These are phyloP conservation scores for Aphaenogaster floridana DNA, from an alignment of 1,140 invertebrate genomes.

Conservation along the genomic window DNA sequence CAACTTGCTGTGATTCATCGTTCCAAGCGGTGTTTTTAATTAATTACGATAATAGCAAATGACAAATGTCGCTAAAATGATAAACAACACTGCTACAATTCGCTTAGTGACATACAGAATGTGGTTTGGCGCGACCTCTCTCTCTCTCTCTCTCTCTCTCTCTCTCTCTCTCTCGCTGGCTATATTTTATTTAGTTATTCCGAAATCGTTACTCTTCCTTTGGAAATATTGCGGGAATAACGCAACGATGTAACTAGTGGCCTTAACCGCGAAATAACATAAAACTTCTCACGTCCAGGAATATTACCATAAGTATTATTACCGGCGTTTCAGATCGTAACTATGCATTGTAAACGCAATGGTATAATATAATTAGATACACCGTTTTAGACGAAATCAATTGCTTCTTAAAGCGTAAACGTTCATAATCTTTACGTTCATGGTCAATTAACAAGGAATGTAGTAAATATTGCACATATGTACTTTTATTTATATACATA, in stretches of 20 bases:
- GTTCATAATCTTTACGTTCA: not conserved
- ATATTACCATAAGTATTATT: not conserved
- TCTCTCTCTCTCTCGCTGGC: not conserved
- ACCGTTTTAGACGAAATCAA: not conserved
- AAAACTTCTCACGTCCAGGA: not conserved
- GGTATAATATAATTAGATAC: not conserved
- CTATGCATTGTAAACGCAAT: not conserved
- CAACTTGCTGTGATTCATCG: not conserved
- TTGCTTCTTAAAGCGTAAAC: not conserved
- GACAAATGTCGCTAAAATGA: not conserved
- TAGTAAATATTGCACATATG: not conserved
- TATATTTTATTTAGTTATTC: constrained; percentile 1
- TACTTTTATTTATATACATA: not conserved
- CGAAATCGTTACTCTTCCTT: constrained; percentile 2
- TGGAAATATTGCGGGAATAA: not conserved
- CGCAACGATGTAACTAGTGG: not conserved
- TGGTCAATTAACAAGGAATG: constrained; percentile 13
- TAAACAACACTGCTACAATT: constrained; percentile 8
- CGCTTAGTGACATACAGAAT: not conserved
- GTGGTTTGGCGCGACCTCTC: not conserved
- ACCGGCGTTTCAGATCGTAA: not conserved
- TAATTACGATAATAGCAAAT: constrained; percentile 6
- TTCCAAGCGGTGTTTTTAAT: constrained; percentile 22
- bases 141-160: not conserved
- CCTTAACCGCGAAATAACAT: constrained; percentile 9